Percentiles rank a stretch among this genome's conserved stretches.
phyloP scores from a whole-genome alignment of 92 coral and sea anemone genomes.

The Virgularia gustaviana region DNA sequence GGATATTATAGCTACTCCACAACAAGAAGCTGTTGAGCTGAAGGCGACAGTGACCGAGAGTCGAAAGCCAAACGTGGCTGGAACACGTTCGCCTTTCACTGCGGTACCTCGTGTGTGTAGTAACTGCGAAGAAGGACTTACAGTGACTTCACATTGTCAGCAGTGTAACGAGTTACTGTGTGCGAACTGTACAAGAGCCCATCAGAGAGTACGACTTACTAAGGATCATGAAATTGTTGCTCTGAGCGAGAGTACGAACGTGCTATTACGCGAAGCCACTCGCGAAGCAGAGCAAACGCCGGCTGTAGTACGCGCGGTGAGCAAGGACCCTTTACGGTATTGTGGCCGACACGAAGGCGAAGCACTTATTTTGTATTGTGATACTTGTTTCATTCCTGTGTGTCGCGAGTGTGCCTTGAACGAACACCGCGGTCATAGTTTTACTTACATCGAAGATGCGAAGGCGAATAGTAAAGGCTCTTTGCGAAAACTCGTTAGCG shows the following conservation, averaged over 20 bases:
- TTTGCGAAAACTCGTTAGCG: slow-evolving; percentile 73
- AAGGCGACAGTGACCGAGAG: no score
- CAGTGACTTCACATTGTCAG: slow-evolving; percentile 86
- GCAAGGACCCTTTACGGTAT: slow-evolving; percentile 33
- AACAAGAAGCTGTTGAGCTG: slow-evolving; percentile 57
- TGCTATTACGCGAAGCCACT: no score
- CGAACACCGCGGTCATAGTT: slow-evolving; percentile 88
- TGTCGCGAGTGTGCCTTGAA: slow-evolving; percentile 83
- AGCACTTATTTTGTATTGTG: slow-evolving; percentile 80
- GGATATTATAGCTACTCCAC: slow-evolving; percentile 80
- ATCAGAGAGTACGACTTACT: slow-evolving; percentile 84
- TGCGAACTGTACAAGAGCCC: slow-evolving; percentile 93
- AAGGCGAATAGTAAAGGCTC: slow-evolving; percentile 72
- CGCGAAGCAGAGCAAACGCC: slow-evolving; percentile 40
- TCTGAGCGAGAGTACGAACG: slow-evolving; percentile 65
- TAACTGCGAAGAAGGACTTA: slow-evolving; percentile 88
- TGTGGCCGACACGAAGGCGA: slow-evolving; percentile 84
- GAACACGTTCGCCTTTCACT: slow-evolving; percentile 52
- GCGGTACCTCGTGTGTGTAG: slow-evolving; percentile 68
- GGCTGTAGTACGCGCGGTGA: neutral
- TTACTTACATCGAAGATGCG: slow-evolving; percentile 82
- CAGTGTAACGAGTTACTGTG: slow-evolving; percentile 87
- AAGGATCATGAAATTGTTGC: slow-evolving; percentile 93
- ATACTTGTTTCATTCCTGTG: slow-evolving; percentile 86
- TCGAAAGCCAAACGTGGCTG: neutral